Percentiles rank a stretch among this genome's conserved stretches.
phyloP scores from a whole-genome alignment of 2,113 vertebrate genomes.

The Odobenus rosmarus region DNA sequence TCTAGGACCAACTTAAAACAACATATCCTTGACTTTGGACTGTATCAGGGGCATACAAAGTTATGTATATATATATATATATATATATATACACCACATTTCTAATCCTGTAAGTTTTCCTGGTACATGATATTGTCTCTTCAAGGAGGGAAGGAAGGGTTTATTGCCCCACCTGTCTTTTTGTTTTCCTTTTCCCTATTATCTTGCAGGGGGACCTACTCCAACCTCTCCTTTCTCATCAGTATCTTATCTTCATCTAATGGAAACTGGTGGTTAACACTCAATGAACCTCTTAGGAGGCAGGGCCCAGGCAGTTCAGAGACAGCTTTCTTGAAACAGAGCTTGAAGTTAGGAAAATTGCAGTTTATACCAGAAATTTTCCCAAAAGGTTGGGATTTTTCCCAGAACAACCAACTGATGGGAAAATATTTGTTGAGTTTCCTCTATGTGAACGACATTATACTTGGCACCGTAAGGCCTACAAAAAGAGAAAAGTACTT shows the following conservation, averaged over 20 bases:
- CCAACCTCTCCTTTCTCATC: neutral
- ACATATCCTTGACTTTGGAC: neutral
- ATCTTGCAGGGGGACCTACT: neutral
- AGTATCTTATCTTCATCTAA: slow-evolving; percentile 40
- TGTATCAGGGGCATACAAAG: neutral
- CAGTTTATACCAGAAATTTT: neutral
- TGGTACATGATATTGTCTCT: neutral
- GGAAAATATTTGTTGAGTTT: neutral
- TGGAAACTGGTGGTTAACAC: slow-evolving; percentile 1
- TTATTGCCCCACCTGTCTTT: neutral
- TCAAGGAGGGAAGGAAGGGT: neutral
- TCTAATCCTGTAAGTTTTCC: neutral
- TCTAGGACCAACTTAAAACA: neutral
- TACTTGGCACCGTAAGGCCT: neutral
- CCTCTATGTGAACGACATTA: neutral
- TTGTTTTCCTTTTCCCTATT: neutral
- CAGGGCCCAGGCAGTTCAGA: neutral
- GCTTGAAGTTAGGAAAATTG: slow-evolving; percentile 36
- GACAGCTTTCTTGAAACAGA: slow-evolving; percentile 26
- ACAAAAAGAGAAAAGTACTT: neutral
- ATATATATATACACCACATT: neutral
- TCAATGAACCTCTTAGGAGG: neutral
- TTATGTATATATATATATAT: neutral
- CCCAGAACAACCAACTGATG: neutral
- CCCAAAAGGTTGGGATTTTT: neutral